Percentiles rank a stretch among this genome's conserved stretches.
Evolutionary conservation across 2,888 invertebrate genomes (phyloP).

Genomic region (Drymonia ruficornis): DNA sequence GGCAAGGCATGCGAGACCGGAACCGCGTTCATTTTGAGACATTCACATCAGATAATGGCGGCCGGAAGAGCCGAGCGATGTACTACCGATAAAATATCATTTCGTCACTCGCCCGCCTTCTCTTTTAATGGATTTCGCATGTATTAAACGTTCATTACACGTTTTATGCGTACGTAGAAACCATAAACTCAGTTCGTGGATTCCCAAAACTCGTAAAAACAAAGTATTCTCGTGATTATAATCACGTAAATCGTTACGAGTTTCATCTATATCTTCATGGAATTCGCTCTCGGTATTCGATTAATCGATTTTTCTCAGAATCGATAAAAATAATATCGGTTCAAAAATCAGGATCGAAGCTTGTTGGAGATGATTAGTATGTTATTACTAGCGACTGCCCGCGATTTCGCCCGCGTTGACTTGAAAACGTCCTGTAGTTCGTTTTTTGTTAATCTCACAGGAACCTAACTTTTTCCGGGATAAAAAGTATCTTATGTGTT

Average conservation of each 20-base stretch:
- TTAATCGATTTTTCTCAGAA: slow-evolving; percentile 32
- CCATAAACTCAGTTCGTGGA: slow-evolving; percentile 29
- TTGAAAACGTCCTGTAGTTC: too few relatives aligned
- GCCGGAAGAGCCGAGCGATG: slow-evolving; percentile 43
- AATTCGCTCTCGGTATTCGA: slow-evolving; percentile 15
- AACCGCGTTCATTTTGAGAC: slow-evolving; percentile 41
- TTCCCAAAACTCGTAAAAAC: slow-evolving; percentile 30
- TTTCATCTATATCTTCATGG: slow-evolving; percentile 24
- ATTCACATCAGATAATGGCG: slow-evolving; percentile 45
- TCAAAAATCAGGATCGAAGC: slow-evolving; percentile 16
- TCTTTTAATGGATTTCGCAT: slow-evolving; percentile 38
- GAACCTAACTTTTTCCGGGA: too few relatives aligned
- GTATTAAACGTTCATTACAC: slow-evolving; percentile 30
- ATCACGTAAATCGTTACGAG: slow-evolving; percentile 21
- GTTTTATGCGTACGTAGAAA: slow-evolving; percentile 29
- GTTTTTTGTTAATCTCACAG: too few relatives aligned
- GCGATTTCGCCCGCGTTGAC: too few relatives aligned
- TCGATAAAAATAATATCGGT: slow-evolving; percentile 28
- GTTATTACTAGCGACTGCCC: too few relatives aligned
- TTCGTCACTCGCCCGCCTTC: slow-evolving; percentile 23
- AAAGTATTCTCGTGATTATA: slow-evolving; percentile 29
- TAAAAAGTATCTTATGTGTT: too few relatives aligned
- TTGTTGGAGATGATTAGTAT: not conserved
- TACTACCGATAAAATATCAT: slow-evolving; percentile 32
- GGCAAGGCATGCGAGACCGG: slow-evolving; percentile 41